These are phyloP conservation scores for Dolichallabes microphthalmus DNA, from an alignment of 2,113 vertebrate genomes.

Conservation along the genomic window DNA sequence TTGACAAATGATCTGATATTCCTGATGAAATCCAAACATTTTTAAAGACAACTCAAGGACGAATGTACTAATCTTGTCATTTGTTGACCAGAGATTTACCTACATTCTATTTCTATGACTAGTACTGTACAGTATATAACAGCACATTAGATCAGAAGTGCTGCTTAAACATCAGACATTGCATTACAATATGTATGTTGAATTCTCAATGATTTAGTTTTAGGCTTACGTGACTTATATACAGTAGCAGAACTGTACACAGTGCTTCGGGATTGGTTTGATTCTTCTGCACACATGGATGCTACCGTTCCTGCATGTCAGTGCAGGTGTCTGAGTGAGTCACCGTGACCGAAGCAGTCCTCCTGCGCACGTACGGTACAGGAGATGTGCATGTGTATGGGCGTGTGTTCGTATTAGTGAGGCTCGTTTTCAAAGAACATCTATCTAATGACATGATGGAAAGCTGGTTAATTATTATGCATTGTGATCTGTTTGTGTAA, in stretches of 20 bases:
- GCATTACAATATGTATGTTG: neutral
- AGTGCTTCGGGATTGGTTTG: neutral
- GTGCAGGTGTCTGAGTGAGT: slow-evolving; percentile 62
- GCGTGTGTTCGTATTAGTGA: slow-evolving; percentile 37
- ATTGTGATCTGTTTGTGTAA: slow-evolving; percentile 37
- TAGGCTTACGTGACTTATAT: neutral
- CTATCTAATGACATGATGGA: slow-evolving; percentile 29
- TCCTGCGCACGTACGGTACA: slow-evolving; percentile 51
- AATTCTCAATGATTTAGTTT: neutral
- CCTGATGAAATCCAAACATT: neutral
- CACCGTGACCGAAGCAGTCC: slow-evolving; percentile 64
- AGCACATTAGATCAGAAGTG: neutral
- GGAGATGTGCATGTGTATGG: slow-evolving; percentile 22
- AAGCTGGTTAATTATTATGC: slow-evolving; percentile 40
- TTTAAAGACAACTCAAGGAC: neutral
- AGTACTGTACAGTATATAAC: neutral
- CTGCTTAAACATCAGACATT: neutral
- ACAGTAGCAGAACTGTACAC: neutral
- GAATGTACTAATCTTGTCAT: neutral
- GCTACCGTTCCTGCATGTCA: slow-evolving; percentile 49
- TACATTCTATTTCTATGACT: neutral
- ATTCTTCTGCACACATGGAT: slow-evolving; percentile 46
- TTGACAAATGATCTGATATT: neutral
- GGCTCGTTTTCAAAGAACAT: slow-evolving; percentile 17
- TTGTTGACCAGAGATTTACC: neutral